Conservation (phyloP, 2,113 vertebrate genomes). For the Brienomyrus longianalis region DNA sequence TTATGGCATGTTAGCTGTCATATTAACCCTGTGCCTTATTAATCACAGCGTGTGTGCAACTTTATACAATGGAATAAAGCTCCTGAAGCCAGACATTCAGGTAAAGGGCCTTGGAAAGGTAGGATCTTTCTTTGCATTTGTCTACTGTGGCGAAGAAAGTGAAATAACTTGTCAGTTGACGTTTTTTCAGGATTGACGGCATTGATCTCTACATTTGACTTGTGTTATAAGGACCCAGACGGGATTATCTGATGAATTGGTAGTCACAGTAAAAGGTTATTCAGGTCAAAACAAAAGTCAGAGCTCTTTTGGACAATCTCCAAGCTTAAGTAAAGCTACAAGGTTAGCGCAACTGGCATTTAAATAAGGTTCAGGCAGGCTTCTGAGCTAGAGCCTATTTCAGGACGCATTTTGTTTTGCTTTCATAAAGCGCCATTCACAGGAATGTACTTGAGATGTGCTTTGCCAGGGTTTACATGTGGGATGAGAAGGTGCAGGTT, state of each 20-base stretch:
- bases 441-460: background rate
- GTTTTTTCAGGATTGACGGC: background rate
- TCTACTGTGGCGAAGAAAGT: background rate
- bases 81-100: background rate
- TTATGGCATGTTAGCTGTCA: background rate
- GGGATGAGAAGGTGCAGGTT: background rate
- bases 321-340: background rate
- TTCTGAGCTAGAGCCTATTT: background rate
- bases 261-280: background rate
- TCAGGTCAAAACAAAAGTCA: background rate
- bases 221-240: background rate
- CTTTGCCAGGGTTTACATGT: background rate
- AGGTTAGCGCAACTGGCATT: background rate
- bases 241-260: background rate
- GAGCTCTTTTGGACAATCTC: background rate
- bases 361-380: background rate
- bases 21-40: background rate
- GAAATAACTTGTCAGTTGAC: background rate
- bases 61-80: background rate
- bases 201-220: background rate
- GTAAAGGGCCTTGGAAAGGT: background rate
- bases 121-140: background rate
- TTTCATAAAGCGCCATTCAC: background rate
- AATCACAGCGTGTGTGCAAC: background rate
- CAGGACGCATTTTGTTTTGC: background rate